Evolutionary conservation across 2,888 invertebrate species (phyloP), one percentile per base, ranked within the genome.

Genomic region (Cantharis lateralis): DNA sequence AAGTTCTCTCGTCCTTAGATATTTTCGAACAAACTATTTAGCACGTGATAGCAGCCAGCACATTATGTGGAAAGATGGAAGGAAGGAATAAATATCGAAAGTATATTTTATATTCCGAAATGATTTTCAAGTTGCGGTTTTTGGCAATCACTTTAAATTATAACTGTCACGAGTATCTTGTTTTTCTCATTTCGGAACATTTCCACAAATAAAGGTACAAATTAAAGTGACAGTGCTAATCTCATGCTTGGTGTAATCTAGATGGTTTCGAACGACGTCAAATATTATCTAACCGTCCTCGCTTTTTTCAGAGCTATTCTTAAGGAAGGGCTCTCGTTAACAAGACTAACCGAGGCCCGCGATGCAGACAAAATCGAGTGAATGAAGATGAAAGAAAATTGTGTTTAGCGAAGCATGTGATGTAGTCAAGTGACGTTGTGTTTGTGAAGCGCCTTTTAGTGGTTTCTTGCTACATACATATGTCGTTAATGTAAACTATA

Each of bases 301-400:
- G 80, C 78, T 80, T 81, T 82, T 82, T 81, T 80, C 81, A 78
- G 68, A 74, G 64, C 69, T 71, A 71, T 76, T 75, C 78, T 79
- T 75, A 79, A 79, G 80, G 81, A 80, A 80, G 78, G 74, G 76
- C 75, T 77, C 79, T 72, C 78, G 79, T 77, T 80, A 80, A 80
- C 80, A 81, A 82, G 80, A 72, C 80, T 78, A 78, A 79, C 78
- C 77, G 72, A 72, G 20, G 72, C 73, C 73, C 32, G 76, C 76
- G 74, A 64, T 74, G 79, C 74, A 71, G 72, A 71, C 28, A 71
- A 71, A 72, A 69, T 72, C 69, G 69, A 78, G 79, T 81, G 82
- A 82, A 82, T 81, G 82, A 81, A 81, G 82, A 84, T 84, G 84
- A 84, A 84, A 84, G 82, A 83, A 83, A 82, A 82, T 83, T 79